A percentile compares a stretch with the other conserved stretches of the same genome.
phyloP scores from a whole-genome alignment of 1,140 invertebrate genomes.

The Anoplolepis gracilipes region DNA sequence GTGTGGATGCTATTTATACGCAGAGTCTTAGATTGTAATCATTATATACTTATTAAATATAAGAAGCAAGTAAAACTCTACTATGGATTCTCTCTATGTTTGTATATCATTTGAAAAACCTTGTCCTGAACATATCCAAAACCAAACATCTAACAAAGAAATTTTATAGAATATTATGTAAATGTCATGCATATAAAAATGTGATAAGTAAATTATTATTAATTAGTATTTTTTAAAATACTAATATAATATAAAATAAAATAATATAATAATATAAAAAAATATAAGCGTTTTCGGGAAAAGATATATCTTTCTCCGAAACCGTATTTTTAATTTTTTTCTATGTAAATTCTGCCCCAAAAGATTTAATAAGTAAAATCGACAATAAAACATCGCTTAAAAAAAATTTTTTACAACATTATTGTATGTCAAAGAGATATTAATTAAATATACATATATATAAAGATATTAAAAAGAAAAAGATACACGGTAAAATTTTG shows the following conservation, averaged over 20 bases:
- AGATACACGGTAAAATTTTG: too few relatives aligned
- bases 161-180: too few relatives aligned
- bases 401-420: too few relatives aligned
- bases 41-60: slow-evolving; percentile 75
- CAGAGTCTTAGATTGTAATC: slow-evolving; percentile 74
- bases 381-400: too few relatives aligned
- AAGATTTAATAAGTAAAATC: too few relatives aligned
- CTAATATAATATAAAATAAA: not conserved
- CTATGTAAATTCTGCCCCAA: too few relatives aligned
- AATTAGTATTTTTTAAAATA: too few relatives aligned
- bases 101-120: slow-evolving; percentile 27
- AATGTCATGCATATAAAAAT: too few relatives aligned
- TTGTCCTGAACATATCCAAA: not conserved
- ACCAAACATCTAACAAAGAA: not conserved
- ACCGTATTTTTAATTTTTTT: too few relatives aligned
- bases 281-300: not conserved
- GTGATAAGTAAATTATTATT: too few relatives aligned
- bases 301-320: not conserved
- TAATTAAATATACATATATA: not conserved
- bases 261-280: not conserved
- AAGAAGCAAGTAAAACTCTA: slow-evolving; percentile 71
- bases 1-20: slow-evolving; percentile 76
- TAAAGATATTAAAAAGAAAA: too few relatives aligned
- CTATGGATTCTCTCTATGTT: slow-evolving; percentile 10
- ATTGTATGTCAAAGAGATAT: not conserved